Evolutionary conservation across 2,113 vertebrate species (phyloP).

Genomic region (Zingel zingel): DNA sequence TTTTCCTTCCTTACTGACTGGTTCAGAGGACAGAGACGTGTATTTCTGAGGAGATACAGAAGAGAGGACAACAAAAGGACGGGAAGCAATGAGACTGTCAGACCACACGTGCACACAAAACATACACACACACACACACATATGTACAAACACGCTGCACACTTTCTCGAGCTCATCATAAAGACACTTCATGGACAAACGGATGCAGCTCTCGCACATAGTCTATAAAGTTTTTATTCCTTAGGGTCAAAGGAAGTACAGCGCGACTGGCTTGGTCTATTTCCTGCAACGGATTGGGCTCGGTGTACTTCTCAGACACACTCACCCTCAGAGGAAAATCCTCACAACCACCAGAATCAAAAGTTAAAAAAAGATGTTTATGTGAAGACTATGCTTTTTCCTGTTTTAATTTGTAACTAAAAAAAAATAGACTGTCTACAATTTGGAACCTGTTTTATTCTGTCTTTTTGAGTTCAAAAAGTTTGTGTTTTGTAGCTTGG

Average conservation of each 20-base stretch:
- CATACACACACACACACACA: constrained; percentile 8
- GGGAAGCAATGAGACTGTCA: constrained; percentile 16
- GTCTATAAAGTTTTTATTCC: constrained; percentile 58
- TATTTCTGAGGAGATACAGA: constrained; percentile 42
- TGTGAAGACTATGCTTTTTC: constrained; percentile 67
- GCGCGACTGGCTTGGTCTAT: constrained; percentile 26
- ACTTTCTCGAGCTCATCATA: constrained; percentile 29
- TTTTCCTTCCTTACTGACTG: constrained; percentile 64
- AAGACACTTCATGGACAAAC: constrained; percentile 52
- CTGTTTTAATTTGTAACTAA: constrained; percentile 79
- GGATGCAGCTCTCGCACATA: constrained; percentile 59
- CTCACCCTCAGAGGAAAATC: constrained; percentile 40
- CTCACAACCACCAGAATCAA: constrained; percentile 62
- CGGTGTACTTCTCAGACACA: constrained; percentile 18
- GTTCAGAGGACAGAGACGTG: constrained; percentile 52
- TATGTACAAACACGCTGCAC: constrained; percentile 40
- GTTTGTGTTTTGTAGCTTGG: constrained; percentile 77
- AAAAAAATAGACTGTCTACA: constrained; percentile 57
- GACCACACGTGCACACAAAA: constrained; percentile 19
- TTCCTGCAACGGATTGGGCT: constrained; percentile 28
- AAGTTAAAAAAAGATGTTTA: constrained; percentile 64
- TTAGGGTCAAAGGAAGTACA: constrained; percentile 30
- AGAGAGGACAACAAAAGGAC: constrained; percentile 10
- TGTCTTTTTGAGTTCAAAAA: constrained; percentile 60
- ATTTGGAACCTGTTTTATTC: constrained; percentile 51